Conservation (phyloP, 2,797 vertebrate genomes). For the Pangasius larnaudii region DNA sequence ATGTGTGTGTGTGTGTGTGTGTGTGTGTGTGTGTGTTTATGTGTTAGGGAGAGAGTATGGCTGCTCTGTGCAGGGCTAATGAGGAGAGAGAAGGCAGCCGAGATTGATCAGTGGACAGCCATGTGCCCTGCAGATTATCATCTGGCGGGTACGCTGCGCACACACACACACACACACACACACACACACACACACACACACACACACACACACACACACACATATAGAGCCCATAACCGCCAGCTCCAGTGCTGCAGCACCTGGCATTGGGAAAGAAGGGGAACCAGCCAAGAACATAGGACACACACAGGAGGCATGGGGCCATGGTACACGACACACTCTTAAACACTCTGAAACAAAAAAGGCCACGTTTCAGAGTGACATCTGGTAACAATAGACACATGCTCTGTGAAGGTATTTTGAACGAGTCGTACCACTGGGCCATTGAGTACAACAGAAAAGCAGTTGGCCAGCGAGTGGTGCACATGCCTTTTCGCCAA, state of each 20-base stretch:
- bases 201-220: neutral
- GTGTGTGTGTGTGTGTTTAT: conserved; percentile 1
- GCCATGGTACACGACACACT: conserved; percentile 19
- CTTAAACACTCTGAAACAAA: conserved; percentile 25
- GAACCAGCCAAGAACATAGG: conserved; percentile 20
- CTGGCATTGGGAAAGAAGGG: neutral
- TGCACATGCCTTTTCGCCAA: conserved; percentile 47
- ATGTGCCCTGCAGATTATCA: conserved; percentile 73
- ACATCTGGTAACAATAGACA: conserved; percentile 61
- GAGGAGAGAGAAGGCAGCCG: conserved; percentile 73
- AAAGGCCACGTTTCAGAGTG: conserved; percentile 43
- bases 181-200: neutral
- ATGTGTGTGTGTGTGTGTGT: conserved; percentile 30
- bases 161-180: conserved; percentile 33
- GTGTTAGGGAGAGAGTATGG: conserved; percentile 47
- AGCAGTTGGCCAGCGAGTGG: conserved; percentile 35
- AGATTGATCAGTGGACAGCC: conserved; percentile 70
- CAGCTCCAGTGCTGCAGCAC: conserved; percentile 23
- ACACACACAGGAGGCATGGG: conserved; percentile 9
- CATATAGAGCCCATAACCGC: conserved; percentile 9
- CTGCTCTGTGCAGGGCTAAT: conserved; percentile 75
- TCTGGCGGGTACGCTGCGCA: conserved; percentile 40
- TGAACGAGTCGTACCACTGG: conserved; percentile 49
- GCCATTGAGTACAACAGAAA: conserved; percentile 31
- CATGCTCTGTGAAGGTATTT: conserved; percentile 50